Evolutionary conservation across 2,797 vertebrate species (phyloP), one percentile per base, ranked within the genome.

Genomic region (Yasuhikotakia modesta): DNA sequence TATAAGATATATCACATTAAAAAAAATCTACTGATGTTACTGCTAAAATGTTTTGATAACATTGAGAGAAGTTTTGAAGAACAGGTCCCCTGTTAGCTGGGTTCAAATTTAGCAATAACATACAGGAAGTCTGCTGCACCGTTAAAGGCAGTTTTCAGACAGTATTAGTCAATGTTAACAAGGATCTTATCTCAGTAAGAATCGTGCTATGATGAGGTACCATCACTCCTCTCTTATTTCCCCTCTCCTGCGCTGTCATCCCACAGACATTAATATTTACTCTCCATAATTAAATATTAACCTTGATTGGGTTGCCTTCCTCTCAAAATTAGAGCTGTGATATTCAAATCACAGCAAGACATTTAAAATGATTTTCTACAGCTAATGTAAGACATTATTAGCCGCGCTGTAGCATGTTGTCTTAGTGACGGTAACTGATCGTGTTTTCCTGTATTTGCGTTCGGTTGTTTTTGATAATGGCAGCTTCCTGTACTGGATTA

Each of bases 211-310:
- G 16, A 17, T 16, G 58, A 77, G 16, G 24, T 13, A 13, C 63
- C 65, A 60, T 50, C 2, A 66, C 27, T 60, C 60, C 27, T 70
- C 63, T 43, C 52, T 57, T 58, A 45, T 70, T 79, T 76, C 61
- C 57, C 50, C 50, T 73, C 66, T 68, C 55, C 52, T 64, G 30
- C 17, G 19, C 78, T 60, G 64, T 71, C 70, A 82, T 79, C 70
- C 57, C 79, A 27, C 46, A 84, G 70, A 75, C 83, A 86, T 88
- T 81, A 85, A 87, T 86, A 86, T 86, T 81, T 85, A 76, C 78
- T 86, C 79, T 79, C 78, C 80, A 81, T 80, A 85, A 87, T 82
- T 75, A 79, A 88, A 86, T 86, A 71, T 88, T 87, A 85, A 89
- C 87, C 79, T 69, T 81, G 80, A 81, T 79, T 81, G 63, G 32